Evolutionary conservation across 2,113 vertebrate genomes (phyloP).

Genomic region (Geococcyx californianus): DNA sequence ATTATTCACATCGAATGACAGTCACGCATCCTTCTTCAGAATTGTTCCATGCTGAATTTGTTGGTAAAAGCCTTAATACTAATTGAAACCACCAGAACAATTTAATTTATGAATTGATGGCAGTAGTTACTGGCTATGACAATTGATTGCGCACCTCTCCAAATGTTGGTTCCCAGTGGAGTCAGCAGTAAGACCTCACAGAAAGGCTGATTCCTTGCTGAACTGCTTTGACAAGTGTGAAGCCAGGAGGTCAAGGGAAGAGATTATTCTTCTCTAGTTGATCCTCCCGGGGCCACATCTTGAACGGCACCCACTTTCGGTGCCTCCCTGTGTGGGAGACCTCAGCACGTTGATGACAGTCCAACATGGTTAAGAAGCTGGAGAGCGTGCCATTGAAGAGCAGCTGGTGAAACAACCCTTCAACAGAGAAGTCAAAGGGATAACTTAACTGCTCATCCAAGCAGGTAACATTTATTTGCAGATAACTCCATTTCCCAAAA

Average conservation of each 20-base stretch:
- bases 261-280: neutral
- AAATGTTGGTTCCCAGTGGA: neutral
- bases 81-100: neutral
- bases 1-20: neutral
- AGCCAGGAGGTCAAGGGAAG: neutral
- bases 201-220: neutral
- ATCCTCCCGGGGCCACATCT: neutral
- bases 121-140: neutral
- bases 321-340: neutral
- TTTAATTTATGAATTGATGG: neutral
- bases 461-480: neutral
- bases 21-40: neutral
- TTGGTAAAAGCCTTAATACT: neutral
- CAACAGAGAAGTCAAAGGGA: neutral
- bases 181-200: neutral
- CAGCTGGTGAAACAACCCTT: neutral
- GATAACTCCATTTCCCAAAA: neutral
- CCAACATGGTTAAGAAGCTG: neutral
- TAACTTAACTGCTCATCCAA: neutral
- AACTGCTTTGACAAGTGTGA: neutral
- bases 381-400: neutral
- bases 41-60: neutral
- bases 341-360: neutral
- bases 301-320: neutral
- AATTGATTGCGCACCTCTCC: neutral